Evolutionary conservation across 1,140 invertebrate species (phyloP).

Genomic region (Pogonus chalceus): DNA sequence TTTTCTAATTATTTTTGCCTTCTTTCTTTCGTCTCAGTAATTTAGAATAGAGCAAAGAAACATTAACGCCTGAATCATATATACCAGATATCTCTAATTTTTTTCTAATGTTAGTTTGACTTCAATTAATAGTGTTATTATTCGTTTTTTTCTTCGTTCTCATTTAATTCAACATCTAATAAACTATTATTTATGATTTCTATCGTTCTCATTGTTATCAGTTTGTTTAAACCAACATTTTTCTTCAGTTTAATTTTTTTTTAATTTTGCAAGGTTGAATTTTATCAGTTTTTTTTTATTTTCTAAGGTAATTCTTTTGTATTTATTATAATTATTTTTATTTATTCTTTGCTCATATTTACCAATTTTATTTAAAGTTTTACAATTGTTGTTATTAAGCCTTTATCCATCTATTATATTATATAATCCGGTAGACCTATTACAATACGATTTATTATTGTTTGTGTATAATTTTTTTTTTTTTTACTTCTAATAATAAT

Average conservation of each 20-base stretch:
- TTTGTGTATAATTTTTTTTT: not conserved
- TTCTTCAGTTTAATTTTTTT: no score
- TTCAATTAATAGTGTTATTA: no score
- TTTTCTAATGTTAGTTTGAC: no score
- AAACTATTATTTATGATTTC: no score
- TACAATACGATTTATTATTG: not conserved
- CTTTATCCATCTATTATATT: not conserved
- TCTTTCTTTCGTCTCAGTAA: no score
- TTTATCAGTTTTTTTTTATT: slow-evolving; percentile 3
- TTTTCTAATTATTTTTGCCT: slow-evolving; percentile 6
- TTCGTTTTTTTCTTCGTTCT: no score
- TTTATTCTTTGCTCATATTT: not conserved
- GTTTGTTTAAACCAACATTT: no score
- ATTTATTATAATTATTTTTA: not conserved
- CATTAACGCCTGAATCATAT: no score
- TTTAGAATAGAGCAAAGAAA: no score
- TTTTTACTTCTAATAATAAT: not conserved
- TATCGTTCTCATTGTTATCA: no score
- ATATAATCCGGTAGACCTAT: not conserved
- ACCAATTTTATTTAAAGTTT: not conserved
- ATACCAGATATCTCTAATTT: no score
- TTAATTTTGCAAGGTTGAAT: not conserved
- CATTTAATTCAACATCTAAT: no score
- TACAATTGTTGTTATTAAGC: not conserved
- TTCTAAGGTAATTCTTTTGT: not conserved